Conservation (phyloP, 2,113 vertebrate species). For the Podilymbus podiceps region DNA sequence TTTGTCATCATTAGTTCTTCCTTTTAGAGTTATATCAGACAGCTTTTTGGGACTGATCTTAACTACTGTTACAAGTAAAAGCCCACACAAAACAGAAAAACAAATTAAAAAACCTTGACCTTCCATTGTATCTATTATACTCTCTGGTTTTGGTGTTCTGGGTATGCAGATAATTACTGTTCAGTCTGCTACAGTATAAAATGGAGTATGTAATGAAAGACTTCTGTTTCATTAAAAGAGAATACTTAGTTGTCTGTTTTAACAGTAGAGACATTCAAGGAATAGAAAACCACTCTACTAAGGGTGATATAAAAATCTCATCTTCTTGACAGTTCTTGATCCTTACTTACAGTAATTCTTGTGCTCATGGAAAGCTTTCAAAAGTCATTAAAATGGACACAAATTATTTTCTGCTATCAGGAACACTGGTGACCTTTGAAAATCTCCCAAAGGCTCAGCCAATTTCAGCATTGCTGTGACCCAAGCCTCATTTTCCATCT, state of each 20-base stretch:
- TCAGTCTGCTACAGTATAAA: background rate
- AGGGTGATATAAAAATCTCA: background rate
- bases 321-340: background rate
- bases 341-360: background rate
- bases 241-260: background rate
- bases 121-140: background rate
- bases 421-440: background rate
- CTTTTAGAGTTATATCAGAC: background rate
- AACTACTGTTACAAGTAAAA: background rate
- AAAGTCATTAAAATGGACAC: background rate
- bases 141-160: background rate
- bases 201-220: background rate
- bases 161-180: background rate
- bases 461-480: background rate
- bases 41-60: background rate
- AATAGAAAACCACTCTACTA: background rate
- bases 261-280: background rate
- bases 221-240: background rate
- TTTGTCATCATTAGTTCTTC: background rate
- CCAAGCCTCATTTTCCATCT: background rate
- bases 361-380: background rate
- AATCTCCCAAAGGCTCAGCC: background rate
- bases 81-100: background rate
- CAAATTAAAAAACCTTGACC: background rate
- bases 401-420: background rate